Base-by-base conservation (phyloP, 2,113 vertebrate species). In the Eretmodus cyanostictus region DNA sequence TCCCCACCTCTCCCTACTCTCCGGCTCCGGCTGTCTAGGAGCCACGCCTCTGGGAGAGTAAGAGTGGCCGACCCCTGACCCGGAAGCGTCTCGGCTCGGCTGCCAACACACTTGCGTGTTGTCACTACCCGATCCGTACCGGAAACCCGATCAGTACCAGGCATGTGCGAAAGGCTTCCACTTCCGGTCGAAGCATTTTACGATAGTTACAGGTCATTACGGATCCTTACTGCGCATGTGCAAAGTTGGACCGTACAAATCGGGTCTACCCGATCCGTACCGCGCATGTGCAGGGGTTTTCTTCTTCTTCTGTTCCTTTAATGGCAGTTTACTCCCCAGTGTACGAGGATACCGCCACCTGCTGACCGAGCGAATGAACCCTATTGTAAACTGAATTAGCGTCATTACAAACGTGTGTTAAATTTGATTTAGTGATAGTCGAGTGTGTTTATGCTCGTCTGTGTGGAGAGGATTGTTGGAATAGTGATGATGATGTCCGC, bases 201-300 rank as follows among this genome's bases (percentile, higher is more conserved):
- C 0, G n/a, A 22, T 54, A 54, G 51, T 54, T 54, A 54, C 1
- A 0, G 9, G 9, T 22, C n/a, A 54, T 4, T 2, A 11, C 1
- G 3, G 51, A 53, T 53, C 9, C 49, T 6, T 10, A 53, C 19
- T 1, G 49, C 9, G 0, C 2, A 53, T 53, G 49, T 53, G 9
- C 2, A 53, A 53, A 53, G 49, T 53, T 1, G 1, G 5, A 53
- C 49, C 3, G 0, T 53, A 10, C 49, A n/a, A n/a, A 53, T 53
- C 3, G 3, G 49, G 9, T n/a, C 49, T 53, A 53, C 49, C 49
- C 5, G 2, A 51, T 51, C 49, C 2, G 19, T 3, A 53, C 9
- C 3, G 0, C 49, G 0, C 49, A n/a, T n/a, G 49, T n/a, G 49
- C 0, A 53, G 49, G 0, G 0, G 49, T n/a, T 53, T 53, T 10